Evolutionary conservation across 2,888 invertebrate genomes (phyloP).

Genomic region (Sepioteuthis lessoniana): DNA sequence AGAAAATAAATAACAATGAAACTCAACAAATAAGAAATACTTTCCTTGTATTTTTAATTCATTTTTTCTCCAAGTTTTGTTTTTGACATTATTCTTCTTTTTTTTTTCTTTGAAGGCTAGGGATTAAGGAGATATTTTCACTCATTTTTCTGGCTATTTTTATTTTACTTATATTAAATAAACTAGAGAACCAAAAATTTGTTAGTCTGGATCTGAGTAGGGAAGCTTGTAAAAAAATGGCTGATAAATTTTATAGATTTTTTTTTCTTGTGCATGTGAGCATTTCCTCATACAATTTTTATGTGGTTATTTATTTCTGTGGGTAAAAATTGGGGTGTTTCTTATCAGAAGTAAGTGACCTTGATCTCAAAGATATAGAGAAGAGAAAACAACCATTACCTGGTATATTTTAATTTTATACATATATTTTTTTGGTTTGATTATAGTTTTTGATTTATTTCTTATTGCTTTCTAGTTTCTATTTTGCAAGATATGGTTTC

Average conservation of each 20-base stretch:
- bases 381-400: not conserved
- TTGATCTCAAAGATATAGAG: not conserved
- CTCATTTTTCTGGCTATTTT: not conserved
- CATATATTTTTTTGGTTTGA: not conserved
- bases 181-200: not conserved
- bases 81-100: not conserved
- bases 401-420: not conserved
- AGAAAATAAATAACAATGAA: not conserved
- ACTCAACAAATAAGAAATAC: not conserved
- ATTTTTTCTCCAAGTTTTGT: not conserved
- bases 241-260: not conserved
- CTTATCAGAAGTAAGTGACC: not conserved
- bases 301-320: not conserved
- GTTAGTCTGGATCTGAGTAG: not conserved
- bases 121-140: not conserved
- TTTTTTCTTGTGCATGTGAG: not conserved
- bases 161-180: not conserved
- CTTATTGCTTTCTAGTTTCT: not conserved
- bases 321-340: too few relatives aligned
- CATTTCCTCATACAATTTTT: not conserved
- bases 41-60: not conserved
- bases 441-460: not conserved
- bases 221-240: constrained; percentile 2
- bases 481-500: not conserved
- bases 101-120: not conserved